Conservation (phyloP, 2,113 vertebrate genomes). For the Chitala chitala region DNA sequence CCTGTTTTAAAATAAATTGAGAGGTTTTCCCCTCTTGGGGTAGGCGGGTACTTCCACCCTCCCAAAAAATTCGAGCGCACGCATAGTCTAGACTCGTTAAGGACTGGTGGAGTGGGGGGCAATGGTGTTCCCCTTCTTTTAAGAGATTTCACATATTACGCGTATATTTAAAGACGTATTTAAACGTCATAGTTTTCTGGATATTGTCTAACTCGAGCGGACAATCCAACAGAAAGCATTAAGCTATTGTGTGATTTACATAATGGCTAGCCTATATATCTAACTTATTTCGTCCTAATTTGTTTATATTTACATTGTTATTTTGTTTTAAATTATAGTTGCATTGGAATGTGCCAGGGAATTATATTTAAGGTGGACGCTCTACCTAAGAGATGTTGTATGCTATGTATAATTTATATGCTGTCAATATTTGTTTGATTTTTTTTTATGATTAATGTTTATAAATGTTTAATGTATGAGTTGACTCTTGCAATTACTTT, state of each 20-base stretch:
- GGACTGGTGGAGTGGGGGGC: background rate
- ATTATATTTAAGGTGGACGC: background rate
- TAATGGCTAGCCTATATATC: too few species aligned
- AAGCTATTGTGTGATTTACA: too few species aligned
- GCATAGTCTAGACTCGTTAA: slow-evolving; percentile 26
- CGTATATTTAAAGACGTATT: background rate
- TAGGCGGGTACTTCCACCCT: slow-evolving; percentile 21
- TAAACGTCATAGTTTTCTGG: background rate
- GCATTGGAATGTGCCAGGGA: background rate
- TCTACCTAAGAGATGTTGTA: background rate
- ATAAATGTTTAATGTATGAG: slow-evolving; percentile 30
- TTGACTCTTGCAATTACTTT: too few species aligned
- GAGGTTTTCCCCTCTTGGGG: slow-evolving; percentile 21
- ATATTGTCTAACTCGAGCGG: too few species aligned
- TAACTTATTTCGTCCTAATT: too few species aligned
- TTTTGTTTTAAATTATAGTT: background rate
- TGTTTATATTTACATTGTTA: background rate
- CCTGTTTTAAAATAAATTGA: background rate
- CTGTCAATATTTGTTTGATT: background rate
- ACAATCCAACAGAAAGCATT: too few species aligned
- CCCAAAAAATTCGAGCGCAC: slow-evolving; percentile 17
- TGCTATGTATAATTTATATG: background rate
- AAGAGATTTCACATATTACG: background rate
- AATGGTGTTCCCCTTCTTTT: background rate
- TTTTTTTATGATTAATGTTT: background rate